Conservation (phyloP, 2,888 invertebrate genomes). For the Cyaniris semiargus region DNA sequence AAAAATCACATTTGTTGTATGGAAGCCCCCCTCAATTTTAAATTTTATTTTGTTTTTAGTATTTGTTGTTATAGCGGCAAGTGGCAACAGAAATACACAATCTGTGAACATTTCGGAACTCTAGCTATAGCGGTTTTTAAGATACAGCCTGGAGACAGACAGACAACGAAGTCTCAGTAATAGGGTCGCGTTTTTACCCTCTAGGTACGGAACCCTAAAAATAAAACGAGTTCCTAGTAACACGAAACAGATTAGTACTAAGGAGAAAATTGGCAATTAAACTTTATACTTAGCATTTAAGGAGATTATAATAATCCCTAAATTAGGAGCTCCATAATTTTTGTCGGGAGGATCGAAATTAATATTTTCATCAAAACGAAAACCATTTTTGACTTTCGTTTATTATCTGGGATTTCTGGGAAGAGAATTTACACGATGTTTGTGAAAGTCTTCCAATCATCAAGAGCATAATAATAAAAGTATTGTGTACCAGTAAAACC, state of each 20-base stretch:
- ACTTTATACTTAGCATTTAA: not conserved
- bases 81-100: too few species aligned
- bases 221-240: not conserved
- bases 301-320: constrained; percentile 10
- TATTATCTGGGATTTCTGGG: not conserved
- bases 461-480: not conserved
- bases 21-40: too few species aligned
- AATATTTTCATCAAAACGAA: not conserved
- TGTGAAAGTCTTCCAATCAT: not conserved
- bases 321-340: not conserved
- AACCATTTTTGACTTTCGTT: not conserved
- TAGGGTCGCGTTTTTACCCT: too few species aligned
- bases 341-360: not conserved
- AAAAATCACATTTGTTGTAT: too few species aligned
- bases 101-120: too few species aligned
- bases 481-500: not conserved
- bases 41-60: too few species aligned
- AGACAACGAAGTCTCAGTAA: too few species aligned
- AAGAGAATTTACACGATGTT: not conserved
- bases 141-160: too few species aligned
- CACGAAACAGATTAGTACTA: not conserved
- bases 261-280: not conserved
- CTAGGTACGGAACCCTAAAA: too few species aligned
- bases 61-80: too few species aligned
- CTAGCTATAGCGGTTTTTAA: too few species aligned